Percentiles rank a stretch among this genome's conserved stretches.
phyloP scores from a whole-genome alignment of 2,113 vertebrate genomes.

The Urocynchramus pylzowi region DNA sequence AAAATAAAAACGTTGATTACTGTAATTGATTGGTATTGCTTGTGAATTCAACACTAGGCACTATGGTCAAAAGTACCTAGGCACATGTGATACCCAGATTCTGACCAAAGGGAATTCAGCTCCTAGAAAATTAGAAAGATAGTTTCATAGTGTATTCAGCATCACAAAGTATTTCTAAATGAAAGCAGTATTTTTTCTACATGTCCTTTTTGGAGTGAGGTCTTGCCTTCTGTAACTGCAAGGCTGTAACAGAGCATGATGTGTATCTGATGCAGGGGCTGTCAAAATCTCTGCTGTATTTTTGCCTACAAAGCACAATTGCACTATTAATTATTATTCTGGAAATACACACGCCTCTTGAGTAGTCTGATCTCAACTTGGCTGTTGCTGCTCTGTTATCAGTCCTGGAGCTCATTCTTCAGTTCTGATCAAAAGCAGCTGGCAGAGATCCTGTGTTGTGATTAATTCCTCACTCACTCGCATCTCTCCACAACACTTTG shows the following conservation, averaged over 20 bases:
- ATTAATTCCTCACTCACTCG: slow-evolving; percentile 13
- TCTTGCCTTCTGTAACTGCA: background rate
- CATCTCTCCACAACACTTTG: background rate
- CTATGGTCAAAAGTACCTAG: background rate
- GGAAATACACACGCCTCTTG: background rate
- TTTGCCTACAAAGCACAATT: background rate
- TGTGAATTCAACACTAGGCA: background rate
- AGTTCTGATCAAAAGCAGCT: slow-evolving; percentile 21
- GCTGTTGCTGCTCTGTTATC: slow-evolving; percentile 18
- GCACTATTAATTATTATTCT: slow-evolving; percentile 50
- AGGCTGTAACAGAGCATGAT: background rate
- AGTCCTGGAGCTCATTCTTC: background rate
- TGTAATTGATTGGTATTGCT: accelerated
- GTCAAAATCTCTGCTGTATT: background rate
- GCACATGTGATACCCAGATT: background rate
- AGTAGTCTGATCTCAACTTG: background rate
- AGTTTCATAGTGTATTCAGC: background rate
- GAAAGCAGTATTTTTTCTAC: background rate
- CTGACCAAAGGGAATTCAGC: background rate
- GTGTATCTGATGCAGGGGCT: background rate
- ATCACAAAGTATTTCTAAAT: background rate
- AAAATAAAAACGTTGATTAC: background rate
- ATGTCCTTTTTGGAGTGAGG: background rate
- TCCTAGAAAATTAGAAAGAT: background rate
- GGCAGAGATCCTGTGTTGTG: slow-evolving; percentile 19